These are phyloP conservation scores for rat (Rattus norvegicus) DNA, from an alignment of 2,113 vertebrate genomes.

Conservation along the genomic window DNA sequence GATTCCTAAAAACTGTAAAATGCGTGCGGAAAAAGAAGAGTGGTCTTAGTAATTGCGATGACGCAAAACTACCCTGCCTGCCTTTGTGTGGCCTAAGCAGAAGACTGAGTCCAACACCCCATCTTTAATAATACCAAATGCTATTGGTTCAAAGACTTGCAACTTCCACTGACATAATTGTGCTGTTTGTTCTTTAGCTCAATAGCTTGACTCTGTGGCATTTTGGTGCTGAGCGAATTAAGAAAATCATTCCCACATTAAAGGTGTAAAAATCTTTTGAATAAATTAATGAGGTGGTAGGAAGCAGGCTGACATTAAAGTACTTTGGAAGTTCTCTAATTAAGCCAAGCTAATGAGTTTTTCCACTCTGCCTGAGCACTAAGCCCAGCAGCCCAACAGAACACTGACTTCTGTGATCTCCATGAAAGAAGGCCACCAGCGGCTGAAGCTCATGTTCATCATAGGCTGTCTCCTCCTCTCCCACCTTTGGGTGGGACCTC, in stretches of 20 bases:
- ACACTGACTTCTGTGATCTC: constrained; percentile 60
- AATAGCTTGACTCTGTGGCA: constrained; percentile 19
- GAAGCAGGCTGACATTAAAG: constrained; percentile 56
- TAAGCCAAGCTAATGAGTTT: constrained; percentile 74
- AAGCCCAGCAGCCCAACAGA: constrained; percentile 24
- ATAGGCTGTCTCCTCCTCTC: background rate
- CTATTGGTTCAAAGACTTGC: background rate
- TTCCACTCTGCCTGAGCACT: background rate
- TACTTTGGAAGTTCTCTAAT: constrained; percentile 65
- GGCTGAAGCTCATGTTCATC: background rate
- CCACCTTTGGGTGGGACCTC: background rate
- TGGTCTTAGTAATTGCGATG: background rate
- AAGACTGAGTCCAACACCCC: background rate
- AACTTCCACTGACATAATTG: background rate
- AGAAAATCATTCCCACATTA: constrained; percentile 67
- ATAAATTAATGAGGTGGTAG: constrained; percentile 63
- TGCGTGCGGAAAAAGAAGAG: background rate
- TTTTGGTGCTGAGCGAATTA: constrained; percentile 48
- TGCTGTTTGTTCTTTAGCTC: constrained; percentile 28
- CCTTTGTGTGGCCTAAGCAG: background rate
- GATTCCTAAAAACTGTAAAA: background rate
- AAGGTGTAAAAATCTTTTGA: constrained; percentile 62
- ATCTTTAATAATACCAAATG: constrained; percentile 38
- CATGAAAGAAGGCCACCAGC: constrained; percentile 18
- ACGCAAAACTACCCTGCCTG: background rate